phyloP scores from a whole-genome alignment of 2,797 vertebrate genomes.

The Thripadectes ignobilis region DNA sequence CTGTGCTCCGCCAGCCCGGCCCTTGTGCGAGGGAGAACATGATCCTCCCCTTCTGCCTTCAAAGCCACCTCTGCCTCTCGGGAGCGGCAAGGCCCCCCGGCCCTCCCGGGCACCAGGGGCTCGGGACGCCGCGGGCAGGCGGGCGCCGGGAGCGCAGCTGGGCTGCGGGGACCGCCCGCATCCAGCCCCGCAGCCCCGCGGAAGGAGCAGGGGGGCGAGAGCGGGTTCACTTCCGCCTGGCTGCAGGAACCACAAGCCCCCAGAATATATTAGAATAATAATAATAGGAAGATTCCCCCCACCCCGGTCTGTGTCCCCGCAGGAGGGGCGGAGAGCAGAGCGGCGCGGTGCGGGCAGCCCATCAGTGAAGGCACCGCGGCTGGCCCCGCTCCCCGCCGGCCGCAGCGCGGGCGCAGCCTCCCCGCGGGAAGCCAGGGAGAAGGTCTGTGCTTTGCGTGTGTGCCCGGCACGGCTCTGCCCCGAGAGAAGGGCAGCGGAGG shows the following conservation, averaged over 20 bases:
- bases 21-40: background rate
- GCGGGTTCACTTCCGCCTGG: constrained; percentile 78
- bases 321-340: background rate
- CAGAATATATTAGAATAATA: constrained; percentile 56
- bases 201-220: constrained; percentile 56
- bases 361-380: constrained; percentile 20
- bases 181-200: constrained; percentile 22
- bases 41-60: background rate
- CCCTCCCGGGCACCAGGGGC: background rate
- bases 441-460: constrained; percentile 62
- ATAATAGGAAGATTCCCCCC: background rate
- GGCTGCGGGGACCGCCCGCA: background rate
- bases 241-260: constrained; percentile 78
- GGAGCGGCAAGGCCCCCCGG: background rate
- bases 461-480: background rate
- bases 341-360: background rate
- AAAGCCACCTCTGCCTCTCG: background rate
- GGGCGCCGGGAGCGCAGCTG: no score
- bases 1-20: background rate
- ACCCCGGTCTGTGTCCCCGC: background rate
- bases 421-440: background rate
- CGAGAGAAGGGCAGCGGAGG: background rate
- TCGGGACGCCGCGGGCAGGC: background rate
- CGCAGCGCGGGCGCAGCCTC: background rate
- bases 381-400: background rate